Percentiles rank a stretch among this genome's conserved stretches.
phyloP scores from a whole-genome alignment of 2,888 invertebrate species.

The Endomychus coccineus region DNA sequence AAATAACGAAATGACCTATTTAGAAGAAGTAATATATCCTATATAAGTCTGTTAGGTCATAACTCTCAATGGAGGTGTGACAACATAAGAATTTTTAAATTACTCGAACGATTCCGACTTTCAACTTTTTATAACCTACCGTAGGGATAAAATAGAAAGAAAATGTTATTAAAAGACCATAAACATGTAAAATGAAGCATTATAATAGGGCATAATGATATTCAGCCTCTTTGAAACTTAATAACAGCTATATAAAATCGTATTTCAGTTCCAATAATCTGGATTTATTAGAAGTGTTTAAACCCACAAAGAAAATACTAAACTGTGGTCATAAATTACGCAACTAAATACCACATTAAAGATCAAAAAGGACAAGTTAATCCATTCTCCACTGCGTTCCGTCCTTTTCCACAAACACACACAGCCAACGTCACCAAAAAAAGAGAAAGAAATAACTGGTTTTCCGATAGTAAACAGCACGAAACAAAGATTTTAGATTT shows the following conservation, averaged over 20 bases:
- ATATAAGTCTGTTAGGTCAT: too few species aligned
- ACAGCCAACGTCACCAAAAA: background rate
- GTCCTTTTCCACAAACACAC: conserved; percentile 8
- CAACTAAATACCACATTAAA: conserved; percentile 32
- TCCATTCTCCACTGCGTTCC: conserved; percentile 17
- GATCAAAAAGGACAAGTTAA: conserved; percentile 29
- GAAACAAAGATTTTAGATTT: conserved; percentile 13
- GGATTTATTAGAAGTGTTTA: conserved; percentile 31
- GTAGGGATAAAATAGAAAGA: too few species aligned
- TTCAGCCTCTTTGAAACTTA: conserved; percentile 11
- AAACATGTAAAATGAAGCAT: conserved; percentile 14
- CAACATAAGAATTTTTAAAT: too few species aligned
- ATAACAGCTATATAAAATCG: conserved; percentile 12
- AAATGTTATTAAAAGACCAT: conserved; percentile 14
- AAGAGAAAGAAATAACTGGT: too few species aligned
- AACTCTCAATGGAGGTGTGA: too few species aligned
- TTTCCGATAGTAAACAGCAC: too few species aligned
- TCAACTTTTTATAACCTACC: too few species aligned
- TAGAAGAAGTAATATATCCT: too few species aligned
- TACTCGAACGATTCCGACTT: too few species aligned
- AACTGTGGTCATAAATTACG: conserved; percentile 35
- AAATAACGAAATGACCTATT: too few species aligned
- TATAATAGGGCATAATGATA: conserved; percentile 10
- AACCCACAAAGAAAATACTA: conserved; percentile 34
- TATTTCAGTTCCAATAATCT: conserved; percentile 23